phyloP scores from a whole-genome alignment of 2,113 vertebrate species.

The Cyanoderma ruficeps region DNA sequence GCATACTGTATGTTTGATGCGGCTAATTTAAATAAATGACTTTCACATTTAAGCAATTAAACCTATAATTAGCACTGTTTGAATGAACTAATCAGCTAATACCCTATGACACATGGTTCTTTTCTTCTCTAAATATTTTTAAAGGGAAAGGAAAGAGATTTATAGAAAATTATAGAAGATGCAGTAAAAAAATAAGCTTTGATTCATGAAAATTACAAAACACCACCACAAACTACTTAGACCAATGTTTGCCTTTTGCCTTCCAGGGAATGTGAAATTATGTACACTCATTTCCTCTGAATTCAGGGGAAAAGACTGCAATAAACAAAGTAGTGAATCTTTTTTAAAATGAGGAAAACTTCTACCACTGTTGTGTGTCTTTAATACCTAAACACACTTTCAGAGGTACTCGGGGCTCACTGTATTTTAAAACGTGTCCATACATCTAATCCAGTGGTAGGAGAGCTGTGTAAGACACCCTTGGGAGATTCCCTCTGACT shows the following conservation, averaged over 20 bases:
- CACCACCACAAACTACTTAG: conserved; percentile 18
- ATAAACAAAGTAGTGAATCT: background rate
- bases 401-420: background rate
- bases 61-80: conserved; percentile 39
- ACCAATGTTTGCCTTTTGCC: background rate
- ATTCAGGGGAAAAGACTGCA: background rate
- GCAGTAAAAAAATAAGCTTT: background rate
- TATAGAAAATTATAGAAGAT: conserved; percentile 15
- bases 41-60: conserved; percentile 59
- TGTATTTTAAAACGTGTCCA: background rate
- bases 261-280: conserved; percentile 37
- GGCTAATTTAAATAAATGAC: conserved; percentile 60
- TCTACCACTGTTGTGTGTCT: background rate
- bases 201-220: conserved; percentile 34
- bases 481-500: conserved; percentile 50
- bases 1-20: conserved; percentile 54
- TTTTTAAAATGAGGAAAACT: background rate
- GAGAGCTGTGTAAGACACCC: background rate
- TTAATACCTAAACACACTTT: background rate
- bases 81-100: conserved; percentile 49
- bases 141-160: conserved; percentile 29
- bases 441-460: conserved; percentile 17
- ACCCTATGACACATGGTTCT: conserved; percentile 31
- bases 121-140: conserved; percentile 34
- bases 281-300: conserved; percentile 32